These are phyloP conservation scores for Luperina testacea DNA, from an alignment of 2,888 invertebrate species.

Conservation along the genomic window DNA sequence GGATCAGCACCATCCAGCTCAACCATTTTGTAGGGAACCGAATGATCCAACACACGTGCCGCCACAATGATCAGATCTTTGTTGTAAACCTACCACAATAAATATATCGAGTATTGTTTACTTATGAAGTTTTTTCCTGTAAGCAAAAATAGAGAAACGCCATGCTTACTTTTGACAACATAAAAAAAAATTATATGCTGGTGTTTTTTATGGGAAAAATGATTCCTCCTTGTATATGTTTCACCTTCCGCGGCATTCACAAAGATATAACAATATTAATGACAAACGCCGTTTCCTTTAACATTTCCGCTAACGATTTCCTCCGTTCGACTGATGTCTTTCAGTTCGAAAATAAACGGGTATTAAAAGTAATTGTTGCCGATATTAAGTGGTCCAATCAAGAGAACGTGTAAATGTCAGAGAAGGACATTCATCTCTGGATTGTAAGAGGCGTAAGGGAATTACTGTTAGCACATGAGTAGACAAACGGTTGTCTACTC, in stretches of 20 bases:
- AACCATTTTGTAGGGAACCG: background rate
- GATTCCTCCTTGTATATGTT: background rate
- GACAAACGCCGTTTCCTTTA: background rate
- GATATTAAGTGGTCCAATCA: conserved; percentile 1
- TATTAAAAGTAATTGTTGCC: conserved; percentile 5
- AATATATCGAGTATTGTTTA: background rate
- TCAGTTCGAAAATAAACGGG: conserved; percentile 17
- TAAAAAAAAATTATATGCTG: background rate
- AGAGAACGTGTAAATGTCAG: conserved; percentile 21
- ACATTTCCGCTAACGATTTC: conserved; percentile 6
- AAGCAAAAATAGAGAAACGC: background rate
- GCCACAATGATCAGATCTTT: background rate
- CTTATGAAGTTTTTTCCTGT: background rate
- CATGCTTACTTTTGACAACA: background rate
- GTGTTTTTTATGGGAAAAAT: background rate
- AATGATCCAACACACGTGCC: background rate
- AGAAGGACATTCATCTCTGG: background rate
- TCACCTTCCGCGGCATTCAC: background rate
- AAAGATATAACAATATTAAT: background rate
- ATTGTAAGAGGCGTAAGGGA: background rate
- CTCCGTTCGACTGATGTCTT: background rate
- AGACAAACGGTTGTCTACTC: no score
- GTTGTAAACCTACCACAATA: background rate
- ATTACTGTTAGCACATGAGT: background rate
- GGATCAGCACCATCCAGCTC: background rate